Evolutionary conservation across 2,797 vertebrate genomes (phyloP).

Genomic region (Cirrhinus molitorella): DNA sequence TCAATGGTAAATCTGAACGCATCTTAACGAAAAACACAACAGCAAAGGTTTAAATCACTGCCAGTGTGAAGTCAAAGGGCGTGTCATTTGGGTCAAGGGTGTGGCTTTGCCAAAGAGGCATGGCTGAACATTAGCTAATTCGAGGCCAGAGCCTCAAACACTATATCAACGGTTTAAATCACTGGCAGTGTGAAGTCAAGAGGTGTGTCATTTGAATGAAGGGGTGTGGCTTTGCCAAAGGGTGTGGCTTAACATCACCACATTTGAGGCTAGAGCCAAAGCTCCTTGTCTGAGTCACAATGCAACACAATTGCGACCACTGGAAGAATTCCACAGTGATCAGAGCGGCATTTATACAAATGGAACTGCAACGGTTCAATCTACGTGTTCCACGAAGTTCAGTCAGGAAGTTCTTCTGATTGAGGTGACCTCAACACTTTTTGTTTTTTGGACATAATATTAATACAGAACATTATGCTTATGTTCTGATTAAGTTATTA

Average conservation of each 20-base stretch:
- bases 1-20: too few relatives aligned
- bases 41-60: neutral
- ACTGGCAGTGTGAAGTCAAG: conserved; percentile 10
- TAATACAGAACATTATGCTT: too few relatives aligned
- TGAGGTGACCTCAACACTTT: too few relatives aligned
- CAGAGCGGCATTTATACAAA: too few relatives aligned
- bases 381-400: too few relatives aligned
- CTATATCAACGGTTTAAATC: neutral
- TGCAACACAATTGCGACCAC: neutral
- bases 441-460: too few relatives aligned
- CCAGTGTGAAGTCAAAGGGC: conserved; percentile 1
- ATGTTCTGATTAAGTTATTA: too few relatives aligned
- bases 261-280: too few relatives aligned
- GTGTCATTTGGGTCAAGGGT: neutral
- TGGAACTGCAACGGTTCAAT: too few relatives aligned
- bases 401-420: too few relatives aligned
- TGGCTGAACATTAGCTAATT: neutral
- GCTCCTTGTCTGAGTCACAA: conserved; percentile 26
- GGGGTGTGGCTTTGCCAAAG: neutral
- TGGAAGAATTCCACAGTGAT: neutral
- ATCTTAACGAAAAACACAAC: too few relatives aligned
- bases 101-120: neutral
- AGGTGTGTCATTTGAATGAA: neutral
- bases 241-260: conserved; percentile 33
- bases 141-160: neutral